These are phyloP conservation scores for Cydia amplana DNA, from an alignment of 1,140 invertebrate genomes.

Conservation along the genomic window DNA sequence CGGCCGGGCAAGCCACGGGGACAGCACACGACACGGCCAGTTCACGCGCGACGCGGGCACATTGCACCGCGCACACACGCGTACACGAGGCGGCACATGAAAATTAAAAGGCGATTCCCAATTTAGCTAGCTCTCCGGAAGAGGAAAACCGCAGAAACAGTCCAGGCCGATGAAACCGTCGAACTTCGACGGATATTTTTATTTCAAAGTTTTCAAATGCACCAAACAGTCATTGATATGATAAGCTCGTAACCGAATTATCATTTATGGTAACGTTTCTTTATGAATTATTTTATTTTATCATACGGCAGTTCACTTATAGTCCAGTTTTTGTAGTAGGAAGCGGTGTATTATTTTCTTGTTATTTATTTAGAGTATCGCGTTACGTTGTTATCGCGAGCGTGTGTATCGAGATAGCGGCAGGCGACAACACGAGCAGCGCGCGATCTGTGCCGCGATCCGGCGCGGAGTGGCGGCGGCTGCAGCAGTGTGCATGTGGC, in stretches of 20 bases:
- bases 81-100: slow-evolving; percentile 74
- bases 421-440: slow-evolving; percentile 52
- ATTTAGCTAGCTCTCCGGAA: slow-evolving; percentile 71
- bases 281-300: neutral
- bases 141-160: slow-evolving; percentile 53
- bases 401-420: slow-evolving; percentile 45
- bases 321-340: neutral
- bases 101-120: slow-evolving; percentile 74
- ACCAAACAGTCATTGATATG: slow-evolving; percentile 54
- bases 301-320: neutral
- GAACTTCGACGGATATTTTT: slow-evolving; percentile 32
- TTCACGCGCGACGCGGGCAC: slow-evolving; percentile 73
- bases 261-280: slow-evolving; percentile 25
- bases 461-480: slow-evolving; percentile 71
- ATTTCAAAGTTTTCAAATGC: slow-evolving; percentile 33
- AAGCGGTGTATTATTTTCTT: slow-evolving; percentile 38
- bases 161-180: slow-evolving; percentile 46
- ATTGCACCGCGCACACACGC: slow-evolving; percentile 74
- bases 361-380: slow-evolving; percentile 43
- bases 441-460: slow-evolving; percentile 73
- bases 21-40: slow-evolving; percentile 61
- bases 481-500: slow-evolving; percentile 60
- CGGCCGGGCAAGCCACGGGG: slow-evolving; percentile 89
- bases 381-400: slow-evolving; percentile 44
- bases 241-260: slow-evolving; percentile 49